phyloP scores from a whole-genome alignment of 2,888 invertebrate genomes.

The Caenorhabditis sinica region DNA sequence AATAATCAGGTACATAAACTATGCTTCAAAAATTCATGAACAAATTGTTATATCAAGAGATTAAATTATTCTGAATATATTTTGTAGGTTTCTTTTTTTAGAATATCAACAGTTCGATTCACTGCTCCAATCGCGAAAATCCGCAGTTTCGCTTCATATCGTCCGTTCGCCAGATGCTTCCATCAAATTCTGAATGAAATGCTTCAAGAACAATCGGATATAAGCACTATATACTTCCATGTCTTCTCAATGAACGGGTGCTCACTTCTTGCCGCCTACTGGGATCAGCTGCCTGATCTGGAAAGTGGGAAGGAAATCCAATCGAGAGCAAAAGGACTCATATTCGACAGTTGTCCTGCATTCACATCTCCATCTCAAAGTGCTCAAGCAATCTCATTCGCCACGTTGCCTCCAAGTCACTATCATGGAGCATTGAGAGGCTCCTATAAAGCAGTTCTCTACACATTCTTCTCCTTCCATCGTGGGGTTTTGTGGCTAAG shows the following conservation, averaged over 20 bases:
- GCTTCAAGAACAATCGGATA: constrained; percentile 19
- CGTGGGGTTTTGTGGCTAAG: constrained; percentile 78
- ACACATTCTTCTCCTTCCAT: constrained; percentile 78
- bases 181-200: constrained; percentile 52
- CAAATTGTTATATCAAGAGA: too few species aligned
- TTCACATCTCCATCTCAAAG: constrained; percentile 79
- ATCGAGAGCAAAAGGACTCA: constrained; percentile 76
- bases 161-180: constrained; percentile 72
- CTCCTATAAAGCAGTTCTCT: constrained; percentile 74
- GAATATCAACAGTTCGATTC: constrained; percentile 78
- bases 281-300: constrained; percentile 73
- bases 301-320: constrained; percentile 70
- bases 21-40: too few species aligned
- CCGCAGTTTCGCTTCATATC: constrained; percentile 77
- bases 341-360: constrained; percentile 82
- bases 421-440: constrained; percentile 73
- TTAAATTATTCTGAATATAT: too few species aligned
- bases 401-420: constrained; percentile 76
- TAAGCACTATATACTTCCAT: constrained; percentile 64
- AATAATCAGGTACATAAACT: too few species aligned
- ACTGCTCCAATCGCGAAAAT: constrained; percentile 81
- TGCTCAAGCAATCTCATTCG: constrained; percentile 81
- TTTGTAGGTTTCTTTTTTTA: too few species aligned
- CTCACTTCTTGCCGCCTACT: constrained; percentile 78
- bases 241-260: constrained; percentile 79